phyloP scores from a whole-genome alignment of 2,797 vertebrate species.

The Falco concolor region DNA sequence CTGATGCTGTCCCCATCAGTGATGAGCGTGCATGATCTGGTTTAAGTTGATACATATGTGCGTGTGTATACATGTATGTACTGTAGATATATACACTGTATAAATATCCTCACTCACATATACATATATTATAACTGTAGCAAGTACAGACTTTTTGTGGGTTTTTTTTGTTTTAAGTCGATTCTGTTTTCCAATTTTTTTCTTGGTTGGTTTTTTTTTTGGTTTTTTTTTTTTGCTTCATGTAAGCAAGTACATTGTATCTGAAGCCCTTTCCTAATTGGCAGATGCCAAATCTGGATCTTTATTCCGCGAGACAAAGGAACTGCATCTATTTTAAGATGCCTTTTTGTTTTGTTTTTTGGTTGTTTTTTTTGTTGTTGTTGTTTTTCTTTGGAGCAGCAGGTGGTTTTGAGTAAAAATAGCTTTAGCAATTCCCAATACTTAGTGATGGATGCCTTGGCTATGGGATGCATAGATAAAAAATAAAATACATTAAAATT shows the following conservation, averaged over 20 bases:
- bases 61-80: not conserved
- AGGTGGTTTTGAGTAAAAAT: slow-evolving; percentile 26
- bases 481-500: not conserved
- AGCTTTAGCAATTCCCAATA: slow-evolving; percentile 47
- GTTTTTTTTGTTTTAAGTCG: not conserved
- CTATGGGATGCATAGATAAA: slow-evolving; percentile 39
- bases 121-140: not conserved
- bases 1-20: slow-evolving; percentile 3
- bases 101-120: slow-evolving; percentile 22
- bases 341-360: slow-evolving; percentile 28
- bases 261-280: slow-evolving; percentile 47
- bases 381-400: not conserved
- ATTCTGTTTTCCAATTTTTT: not conserved
- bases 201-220: not conserved
- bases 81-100: slow-evolving; percentile 46
- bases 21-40: not conserved
- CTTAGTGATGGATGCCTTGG: slow-evolving; percentile 64
- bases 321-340: slow-evolving; percentile 80
- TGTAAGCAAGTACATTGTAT: slow-evolving; percentile 12
- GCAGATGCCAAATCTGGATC: slow-evolving; percentile 40
- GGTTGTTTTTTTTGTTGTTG: not conserved
- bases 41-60: not conserved
- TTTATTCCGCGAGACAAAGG: slow-evolving; percentile 44
- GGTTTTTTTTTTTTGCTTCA: not conserved
- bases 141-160: slow-evolving; percentile 6